phyloP scores from a whole-genome alignment of 1,140 invertebrate genomes.

The Drosophila navojoa region DNA sequence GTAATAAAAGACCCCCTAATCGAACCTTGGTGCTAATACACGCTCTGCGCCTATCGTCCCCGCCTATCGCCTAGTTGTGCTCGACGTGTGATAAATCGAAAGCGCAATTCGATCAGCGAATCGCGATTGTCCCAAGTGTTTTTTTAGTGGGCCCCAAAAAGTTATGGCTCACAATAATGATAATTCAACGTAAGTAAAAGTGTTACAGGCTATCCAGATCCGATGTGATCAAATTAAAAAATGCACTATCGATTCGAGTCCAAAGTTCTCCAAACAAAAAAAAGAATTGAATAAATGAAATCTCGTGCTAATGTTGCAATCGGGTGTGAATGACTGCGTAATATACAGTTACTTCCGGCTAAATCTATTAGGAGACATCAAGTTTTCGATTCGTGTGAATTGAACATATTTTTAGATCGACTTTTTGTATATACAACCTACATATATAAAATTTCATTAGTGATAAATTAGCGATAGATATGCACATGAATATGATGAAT shows the following conservation, averaged over 20 bases:
- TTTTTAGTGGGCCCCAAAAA: conserved; percentile 4
- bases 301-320: too few relatives aligned
- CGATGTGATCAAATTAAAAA: not conserved
- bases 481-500: too few relatives aligned
- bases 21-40: not conserved
- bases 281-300: too few relatives aligned
- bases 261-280: not conserved
- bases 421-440: too few relatives aligned
- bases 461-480: too few relatives aligned
- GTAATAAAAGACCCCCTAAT: conserved; percentile 7
- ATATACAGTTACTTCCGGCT: too few relatives aligned
- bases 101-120: conserved; percentile 29
- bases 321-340: too few relatives aligned
- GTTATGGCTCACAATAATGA: conserved; percentile 63
- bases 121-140: conserved; percentile 21
- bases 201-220: conserved; percentile 20
- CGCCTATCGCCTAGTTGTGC: conserved; percentile 41
- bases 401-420: too few relatives aligned
- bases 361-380: too few relatives aligned
- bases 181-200: conserved; percentile 62
- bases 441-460: too few relatives aligned
- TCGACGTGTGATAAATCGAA: conserved; percentile 45
- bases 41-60: conserved; percentile 21
- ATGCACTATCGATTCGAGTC: not conserved
- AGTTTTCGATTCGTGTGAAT: too few relatives aligned